These are phyloP conservation scores for Barbus barbus DNA, from an alignment of 2,113 vertebrate species.

Conservation along the genomic window DNA sequence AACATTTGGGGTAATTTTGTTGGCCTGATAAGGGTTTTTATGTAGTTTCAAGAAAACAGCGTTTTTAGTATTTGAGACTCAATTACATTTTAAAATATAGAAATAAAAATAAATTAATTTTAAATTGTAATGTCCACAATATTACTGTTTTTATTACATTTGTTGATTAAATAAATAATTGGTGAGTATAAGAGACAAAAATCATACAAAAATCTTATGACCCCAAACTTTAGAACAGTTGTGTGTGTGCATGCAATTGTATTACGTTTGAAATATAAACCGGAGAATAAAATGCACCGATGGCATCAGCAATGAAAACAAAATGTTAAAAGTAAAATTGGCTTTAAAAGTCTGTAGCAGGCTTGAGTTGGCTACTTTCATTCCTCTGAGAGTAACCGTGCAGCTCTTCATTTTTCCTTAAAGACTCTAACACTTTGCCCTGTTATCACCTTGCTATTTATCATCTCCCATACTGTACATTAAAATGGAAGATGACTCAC, in stretches of 20 bases:
- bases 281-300: neutral
- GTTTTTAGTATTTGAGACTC: too few species aligned
- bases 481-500: neutral
- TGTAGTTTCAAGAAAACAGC: too few species aligned
- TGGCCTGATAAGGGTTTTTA: too few species aligned
- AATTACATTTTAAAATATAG: too few species aligned
- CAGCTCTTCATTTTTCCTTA: constrained; percentile 2
- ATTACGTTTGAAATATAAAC: neutral
- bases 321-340: neutral
- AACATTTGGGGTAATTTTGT: too few species aligned
- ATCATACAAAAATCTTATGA: neutral
- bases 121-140: too few species aligned
- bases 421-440: neutral
- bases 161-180: neutral
- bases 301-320: neutral
- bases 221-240: neutral
- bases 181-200: neutral
- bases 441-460: constrained; percentile 5
- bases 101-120: too few species aligned
- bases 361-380: neutral
- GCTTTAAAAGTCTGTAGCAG: neutral
- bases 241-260: neutral
- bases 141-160: neutral
- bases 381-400: neutral
- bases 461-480: neutral